Conservation (phyloP, 2,797 vertebrate species). For the Momotus momota region DNA sequence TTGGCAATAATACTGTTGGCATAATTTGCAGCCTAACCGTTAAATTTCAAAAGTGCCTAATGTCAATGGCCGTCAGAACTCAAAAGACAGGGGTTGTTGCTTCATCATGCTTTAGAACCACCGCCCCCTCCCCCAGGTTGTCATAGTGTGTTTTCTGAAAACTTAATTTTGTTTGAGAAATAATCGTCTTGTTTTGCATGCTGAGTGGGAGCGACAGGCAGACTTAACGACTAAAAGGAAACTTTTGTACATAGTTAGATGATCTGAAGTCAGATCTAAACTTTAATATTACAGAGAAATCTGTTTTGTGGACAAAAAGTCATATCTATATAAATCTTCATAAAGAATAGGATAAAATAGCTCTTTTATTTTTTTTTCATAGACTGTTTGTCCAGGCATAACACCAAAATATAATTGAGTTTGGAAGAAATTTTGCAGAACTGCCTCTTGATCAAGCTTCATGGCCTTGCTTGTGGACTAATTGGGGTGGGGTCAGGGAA, state of each 20-base stretch:
- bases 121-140: background rate
- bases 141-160: background rate
- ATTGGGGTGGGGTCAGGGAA: background rate
- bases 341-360: background rate
- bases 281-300: background rate
- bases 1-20: background rate
- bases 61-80: background rate
- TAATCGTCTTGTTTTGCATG: background rate
- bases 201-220: background rate
- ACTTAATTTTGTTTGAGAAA: background rate
- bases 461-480: background rate
- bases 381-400: background rate
- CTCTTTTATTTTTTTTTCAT: background rate
- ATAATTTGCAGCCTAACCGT: background rate
- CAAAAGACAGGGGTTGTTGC: background rate
- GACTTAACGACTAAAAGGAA: background rate
- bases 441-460: background rate
- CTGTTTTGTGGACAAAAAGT: background rate
- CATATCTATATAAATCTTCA: fast-evolving
- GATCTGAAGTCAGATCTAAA: background rate
- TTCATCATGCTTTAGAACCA: background rate
- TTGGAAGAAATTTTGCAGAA: background rate
- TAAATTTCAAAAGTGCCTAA: background rate
- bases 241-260: background rate
- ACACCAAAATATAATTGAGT: background rate